Conservation (phyloP, 2,797 vertebrate species). For the Hafferia zeledoni region DNA sequence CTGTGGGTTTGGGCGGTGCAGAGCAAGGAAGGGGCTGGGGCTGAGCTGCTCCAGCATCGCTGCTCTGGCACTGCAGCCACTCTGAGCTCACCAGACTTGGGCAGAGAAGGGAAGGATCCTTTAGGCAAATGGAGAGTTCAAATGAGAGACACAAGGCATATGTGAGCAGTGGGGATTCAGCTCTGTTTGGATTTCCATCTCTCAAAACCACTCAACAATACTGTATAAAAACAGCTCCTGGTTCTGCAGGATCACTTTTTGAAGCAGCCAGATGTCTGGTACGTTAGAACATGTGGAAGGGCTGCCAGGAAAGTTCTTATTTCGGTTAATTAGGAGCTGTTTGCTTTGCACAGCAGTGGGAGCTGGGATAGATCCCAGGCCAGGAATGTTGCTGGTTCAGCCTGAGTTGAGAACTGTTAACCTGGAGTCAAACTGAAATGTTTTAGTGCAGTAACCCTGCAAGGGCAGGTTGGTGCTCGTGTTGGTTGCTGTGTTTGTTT, state of each 20-base stretch:
- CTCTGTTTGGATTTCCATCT: neutral
- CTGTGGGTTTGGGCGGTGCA: neutral
- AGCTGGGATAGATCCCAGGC: neutral
- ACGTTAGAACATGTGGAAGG: neutral
- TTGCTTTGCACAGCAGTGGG: neutral
- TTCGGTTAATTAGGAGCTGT: neutral
- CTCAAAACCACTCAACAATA: neutral
- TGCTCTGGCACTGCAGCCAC: neutral
- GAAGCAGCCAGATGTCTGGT: neutral
- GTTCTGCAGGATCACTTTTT: neutral
- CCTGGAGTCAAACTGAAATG: neutral
- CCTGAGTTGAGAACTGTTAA: neutral
- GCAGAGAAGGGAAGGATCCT: neutral
- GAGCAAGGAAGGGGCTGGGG: neutral
- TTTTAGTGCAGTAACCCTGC: neutral
- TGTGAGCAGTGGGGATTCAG: rapidly evolving
- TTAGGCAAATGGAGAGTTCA: neutral
- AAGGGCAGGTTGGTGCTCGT: rapidly evolving
- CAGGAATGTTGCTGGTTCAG: neutral
- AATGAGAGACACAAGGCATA: neutral
- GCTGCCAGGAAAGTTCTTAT: neutral
- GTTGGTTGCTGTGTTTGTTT: neutral
- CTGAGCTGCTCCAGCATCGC: neutral
- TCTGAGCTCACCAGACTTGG: neutral
- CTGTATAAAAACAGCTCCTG: neutral